phyloP scores from a whole-genome alignment of 2,888 invertebrate genomes.

The Caradrina clavipalpis region DNA sequence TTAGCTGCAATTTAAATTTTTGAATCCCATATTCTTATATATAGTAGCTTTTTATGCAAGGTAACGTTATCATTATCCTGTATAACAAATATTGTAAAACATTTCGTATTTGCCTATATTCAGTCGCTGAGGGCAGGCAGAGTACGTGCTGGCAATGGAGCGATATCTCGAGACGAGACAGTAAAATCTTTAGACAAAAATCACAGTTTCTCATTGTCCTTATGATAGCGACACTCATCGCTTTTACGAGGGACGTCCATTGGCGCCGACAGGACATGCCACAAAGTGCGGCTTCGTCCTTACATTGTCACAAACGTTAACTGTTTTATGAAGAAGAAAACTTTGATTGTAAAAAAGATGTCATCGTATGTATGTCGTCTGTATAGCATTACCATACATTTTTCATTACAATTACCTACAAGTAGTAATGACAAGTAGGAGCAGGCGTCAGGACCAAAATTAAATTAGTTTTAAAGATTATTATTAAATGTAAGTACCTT shows the following conservation, averaged over 20 bases:
- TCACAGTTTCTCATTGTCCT: conserved; percentile 37
- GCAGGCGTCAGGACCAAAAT: background rate
- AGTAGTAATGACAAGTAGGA: background rate
- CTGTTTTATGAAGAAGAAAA: conserved; percentile 31
- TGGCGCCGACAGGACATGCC: conserved; percentile 9
- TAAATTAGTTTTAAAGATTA: background rate
- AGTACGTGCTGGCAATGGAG: background rate
- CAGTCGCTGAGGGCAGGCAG: background rate
- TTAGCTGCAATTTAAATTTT: too few species aligned
- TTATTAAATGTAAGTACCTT: too few species aligned
- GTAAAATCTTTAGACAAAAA: conserved; percentile 24
- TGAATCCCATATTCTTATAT: too few species aligned
- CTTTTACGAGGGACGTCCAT: conserved; percentile 26
- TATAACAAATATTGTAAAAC: background rate
- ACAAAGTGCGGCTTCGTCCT: conserved; percentile 11
- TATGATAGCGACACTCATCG: conserved; percentile 11
- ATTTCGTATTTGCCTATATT: background rate
- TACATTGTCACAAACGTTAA: conserved; percentile 31
- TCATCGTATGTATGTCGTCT: background rate
- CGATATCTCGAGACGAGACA: background rate
- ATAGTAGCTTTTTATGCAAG: too few species aligned
- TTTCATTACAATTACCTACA: background rate
- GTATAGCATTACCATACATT: conserved; percentile 1
- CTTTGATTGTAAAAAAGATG: conserved; percentile 27
- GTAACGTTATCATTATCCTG: too few species aligned